These are phyloP conservation scores for Clarias batrachus DNA, from an alignment of 2,113 vertebrate genomes.

Conservation along the genomic window DNA sequence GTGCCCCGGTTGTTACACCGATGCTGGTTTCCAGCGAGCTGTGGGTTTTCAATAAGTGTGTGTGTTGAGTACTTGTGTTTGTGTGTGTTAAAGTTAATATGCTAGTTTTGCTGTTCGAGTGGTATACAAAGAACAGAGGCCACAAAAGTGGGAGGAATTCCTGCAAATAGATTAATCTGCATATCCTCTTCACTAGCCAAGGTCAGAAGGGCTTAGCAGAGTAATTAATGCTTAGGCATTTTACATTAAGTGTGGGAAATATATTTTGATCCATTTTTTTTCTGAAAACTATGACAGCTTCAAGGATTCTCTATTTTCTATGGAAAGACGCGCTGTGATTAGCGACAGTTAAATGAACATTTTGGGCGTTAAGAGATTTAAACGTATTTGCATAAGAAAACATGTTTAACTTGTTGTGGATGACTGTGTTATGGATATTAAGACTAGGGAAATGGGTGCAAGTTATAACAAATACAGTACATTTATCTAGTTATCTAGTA, in stretches of 20 bases:
- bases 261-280: not conserved
- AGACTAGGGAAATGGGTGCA: not conserved
- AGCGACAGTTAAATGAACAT: not conserved
- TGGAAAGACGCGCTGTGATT: not conserved
- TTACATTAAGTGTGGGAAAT: not conserved
- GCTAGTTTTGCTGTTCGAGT: constrained; percentile 3
- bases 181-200: not conserved
- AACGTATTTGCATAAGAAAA: not conserved
- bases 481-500: not conserved
- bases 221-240: not conserved
- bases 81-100: not conserved
- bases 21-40: not conserved
- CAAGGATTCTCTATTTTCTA: not conserved
- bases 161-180: constrained; percentile 1
- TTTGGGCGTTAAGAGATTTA: not conserved
- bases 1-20: not conserved
- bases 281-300: not conserved
- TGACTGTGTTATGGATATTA: not conserved
- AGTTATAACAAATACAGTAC: not conserved
- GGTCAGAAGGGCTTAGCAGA: not conserved
- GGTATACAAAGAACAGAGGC: not conserved
- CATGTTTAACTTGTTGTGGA: not conserved
- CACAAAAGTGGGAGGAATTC: not conserved
- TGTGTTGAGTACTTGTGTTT: not conserved
- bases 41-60: not conserved